Percentiles rank a stretch among this genome's conserved stretches.
Conservation (phyloP, 2,113 vertebrate species). For the Platysternon megacephalum region DNA sequence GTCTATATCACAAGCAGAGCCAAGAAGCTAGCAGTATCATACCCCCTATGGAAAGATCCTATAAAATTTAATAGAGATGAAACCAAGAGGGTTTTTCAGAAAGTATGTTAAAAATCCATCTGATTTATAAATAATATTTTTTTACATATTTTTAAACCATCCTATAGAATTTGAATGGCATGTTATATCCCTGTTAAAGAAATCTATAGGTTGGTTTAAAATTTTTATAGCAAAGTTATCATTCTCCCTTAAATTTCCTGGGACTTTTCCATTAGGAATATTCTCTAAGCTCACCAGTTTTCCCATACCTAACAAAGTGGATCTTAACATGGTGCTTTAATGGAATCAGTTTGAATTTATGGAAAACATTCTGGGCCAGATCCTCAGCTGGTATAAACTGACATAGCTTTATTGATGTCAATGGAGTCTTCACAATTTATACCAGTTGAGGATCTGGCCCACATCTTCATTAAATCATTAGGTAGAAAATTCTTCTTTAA, state of each 20-base stretch:
- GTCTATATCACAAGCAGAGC: background rate
- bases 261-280: background rate
- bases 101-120: background rate
- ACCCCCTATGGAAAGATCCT: background rate
- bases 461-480: background rate
- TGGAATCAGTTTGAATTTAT: background rate
- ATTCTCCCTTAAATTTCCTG: background rate
- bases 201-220: background rate
- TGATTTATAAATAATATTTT: background rate
- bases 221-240: background rate
- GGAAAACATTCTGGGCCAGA: background rate
- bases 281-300: background rate
- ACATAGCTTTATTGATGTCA: background rate
- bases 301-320: background rate
- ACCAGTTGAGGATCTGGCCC: background rate
- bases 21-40: background rate
- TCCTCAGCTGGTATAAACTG: background rate
- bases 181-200: background rate
- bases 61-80: background rate
- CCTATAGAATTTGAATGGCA: background rate
- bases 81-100: background rate
- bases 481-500: conserved; percentile 1
- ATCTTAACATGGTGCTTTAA: background rate
- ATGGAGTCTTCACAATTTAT: background rate
- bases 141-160: background rate